Percentiles rank a stretch among this genome's conserved stretches.
phyloP scores from a whole-genome alignment of 2,797 vertebrate genomes.

The Stomatorhinus walkeri region DNA sequence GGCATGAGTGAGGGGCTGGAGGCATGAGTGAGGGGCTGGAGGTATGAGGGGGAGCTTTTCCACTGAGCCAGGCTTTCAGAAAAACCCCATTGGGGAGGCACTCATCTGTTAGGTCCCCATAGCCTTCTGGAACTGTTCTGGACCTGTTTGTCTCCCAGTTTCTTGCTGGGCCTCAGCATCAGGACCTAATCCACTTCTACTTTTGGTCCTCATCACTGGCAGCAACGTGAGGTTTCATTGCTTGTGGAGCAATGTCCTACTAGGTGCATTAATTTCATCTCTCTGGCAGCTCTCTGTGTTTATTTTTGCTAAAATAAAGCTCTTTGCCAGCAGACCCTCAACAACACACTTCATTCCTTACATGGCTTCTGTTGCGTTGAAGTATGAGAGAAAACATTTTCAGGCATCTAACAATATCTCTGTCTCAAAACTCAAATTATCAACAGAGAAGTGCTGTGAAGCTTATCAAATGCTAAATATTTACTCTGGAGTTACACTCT shows the following conservation, averaged over 20 bases:
- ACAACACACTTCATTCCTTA: background rate
- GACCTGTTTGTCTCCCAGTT: background rate
- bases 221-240: background rate
- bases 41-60: background rate
- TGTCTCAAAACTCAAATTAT: background rate
- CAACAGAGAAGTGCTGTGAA: background rate
- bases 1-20: background rate
- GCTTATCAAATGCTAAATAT: slow-evolving; percentile 20
- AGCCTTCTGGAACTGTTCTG: background rate
- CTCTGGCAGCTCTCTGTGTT: background rate
- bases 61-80: background rate
- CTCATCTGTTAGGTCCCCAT: background rate
- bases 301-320: background rate
- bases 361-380: background rate
- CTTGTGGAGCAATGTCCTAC: background rate
- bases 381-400: background rate
- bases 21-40: too few relatives aligned
- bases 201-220: background rate
- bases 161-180: background rate
- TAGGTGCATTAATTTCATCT: background rate
- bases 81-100: background rate
- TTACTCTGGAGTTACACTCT: background rate
- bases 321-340: background rate
- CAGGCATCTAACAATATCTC: background rate
- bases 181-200: background rate